Evolutionary conservation across 2,113 vertebrate genomes (phyloP).

Genomic region (Nicator chloris): DNA sequence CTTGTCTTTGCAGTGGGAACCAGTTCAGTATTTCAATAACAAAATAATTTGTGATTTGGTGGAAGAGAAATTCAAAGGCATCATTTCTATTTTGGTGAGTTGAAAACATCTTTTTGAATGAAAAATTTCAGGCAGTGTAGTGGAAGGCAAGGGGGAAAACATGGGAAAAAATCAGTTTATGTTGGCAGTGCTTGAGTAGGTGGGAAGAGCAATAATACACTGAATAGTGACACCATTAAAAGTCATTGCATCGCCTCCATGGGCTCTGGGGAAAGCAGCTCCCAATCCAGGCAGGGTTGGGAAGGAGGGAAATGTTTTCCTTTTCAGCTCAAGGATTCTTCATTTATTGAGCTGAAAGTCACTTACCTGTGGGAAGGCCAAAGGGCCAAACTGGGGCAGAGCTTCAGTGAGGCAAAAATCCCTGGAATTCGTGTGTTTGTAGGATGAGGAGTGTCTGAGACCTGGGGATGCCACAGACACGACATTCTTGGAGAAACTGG

Average conservation of each 20-base stretch:
- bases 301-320: neutral
- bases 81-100: slow-evolving; percentile 95
- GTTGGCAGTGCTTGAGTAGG: neutral
- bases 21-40: slow-evolving; percentile 98
- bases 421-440: neutral
- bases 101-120: neutral
- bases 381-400: neutral
- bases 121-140: neutral
- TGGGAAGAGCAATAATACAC: neutral
- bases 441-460: slow-evolving; percentile 97
- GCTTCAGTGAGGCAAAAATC: neutral
- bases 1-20: slow-evolving; percentile 86
- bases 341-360: neutral
- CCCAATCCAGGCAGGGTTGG: neutral
- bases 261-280: neutral
- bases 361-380: neutral
- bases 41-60: slow-evolving; percentile 99
- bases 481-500: slow-evolving; percentile 95
- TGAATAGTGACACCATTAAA: neutral
- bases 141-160: neutral
- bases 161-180: neutral
- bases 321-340: neutral
- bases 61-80: slow-evolving; percentile 98
- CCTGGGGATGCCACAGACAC: slow-evolving; percentile 93
- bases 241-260: neutral